These are phyloP conservation scores for Bufotes viridis DNA, from an alignment of 2,797 vertebrate genomes.

Conservation along the genomic window DNA sequence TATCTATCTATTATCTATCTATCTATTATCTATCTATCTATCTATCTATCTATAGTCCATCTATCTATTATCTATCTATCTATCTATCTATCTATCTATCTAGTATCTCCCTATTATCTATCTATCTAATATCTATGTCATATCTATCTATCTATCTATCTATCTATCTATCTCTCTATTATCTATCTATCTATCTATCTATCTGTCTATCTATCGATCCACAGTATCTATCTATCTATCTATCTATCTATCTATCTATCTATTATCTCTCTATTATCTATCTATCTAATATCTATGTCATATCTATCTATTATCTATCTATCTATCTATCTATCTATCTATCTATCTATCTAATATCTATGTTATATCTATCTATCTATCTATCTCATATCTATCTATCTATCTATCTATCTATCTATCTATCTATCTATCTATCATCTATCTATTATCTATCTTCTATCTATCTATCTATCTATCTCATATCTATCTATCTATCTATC, in stretches of 20 bases:
- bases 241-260: constrained; percentile 8
- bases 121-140: too few relatives aligned
- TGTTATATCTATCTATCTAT: neutral
- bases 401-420: neutral
- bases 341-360: neutral
- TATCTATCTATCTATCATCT: neutral
- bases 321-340: too few relatives aligned
- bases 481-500: too few relatives aligned
- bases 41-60: neutral
- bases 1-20: neutral
- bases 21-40: neutral
- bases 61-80: too few relatives aligned
- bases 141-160: neutral
- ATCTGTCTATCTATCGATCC: neutral
- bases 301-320: neutral
- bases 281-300: neutral
- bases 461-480: neutral
- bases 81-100: too few relatives aligned
- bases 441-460: neutral
- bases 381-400: neutral
- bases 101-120: too few relatives aligned
- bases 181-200: neutral
- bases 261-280: neutral
- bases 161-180: neutral
- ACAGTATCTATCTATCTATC: constrained; percentile 21